Conservation (phyloP, 2,113 vertebrate genomes). For the Scolopax mira region DNA sequence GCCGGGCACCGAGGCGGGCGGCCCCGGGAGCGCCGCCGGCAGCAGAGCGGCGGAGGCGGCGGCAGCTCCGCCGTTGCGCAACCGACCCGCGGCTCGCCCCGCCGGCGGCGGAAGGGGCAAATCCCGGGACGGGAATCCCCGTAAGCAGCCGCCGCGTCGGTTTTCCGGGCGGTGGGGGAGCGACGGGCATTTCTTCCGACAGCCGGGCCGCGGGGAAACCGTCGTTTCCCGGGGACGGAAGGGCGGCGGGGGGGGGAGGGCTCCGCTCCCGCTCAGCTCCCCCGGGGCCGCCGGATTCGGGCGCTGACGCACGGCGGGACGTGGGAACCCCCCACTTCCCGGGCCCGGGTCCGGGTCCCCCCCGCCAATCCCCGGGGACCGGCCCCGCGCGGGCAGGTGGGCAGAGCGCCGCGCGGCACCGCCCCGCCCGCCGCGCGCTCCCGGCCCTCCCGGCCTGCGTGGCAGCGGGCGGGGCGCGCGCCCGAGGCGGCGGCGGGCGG, state of each 20-base stretch:
- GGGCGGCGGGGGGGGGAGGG: neutral
- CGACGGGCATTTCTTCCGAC: neutral
- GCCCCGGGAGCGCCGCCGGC: neutral
- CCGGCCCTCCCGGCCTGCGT: neutral
- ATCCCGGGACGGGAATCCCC: neutral
- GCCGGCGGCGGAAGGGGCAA: neutral
- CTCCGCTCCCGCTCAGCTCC: neutral
- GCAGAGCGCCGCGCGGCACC: neutral
- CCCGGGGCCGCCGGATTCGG: neutral
- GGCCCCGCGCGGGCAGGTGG: neutral
- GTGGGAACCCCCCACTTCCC: neutral
- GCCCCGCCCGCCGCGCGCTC: neutral
- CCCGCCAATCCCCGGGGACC: too few species aligned
- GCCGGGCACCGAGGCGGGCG: too few species aligned
- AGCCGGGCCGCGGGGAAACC: neutral
- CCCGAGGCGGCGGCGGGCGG: neutral
- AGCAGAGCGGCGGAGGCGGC: neutral
- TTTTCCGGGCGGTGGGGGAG: neutral
- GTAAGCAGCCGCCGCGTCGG: neutral
- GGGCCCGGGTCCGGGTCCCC: too few species aligned
- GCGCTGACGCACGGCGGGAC: slow-evolving; percentile 13
- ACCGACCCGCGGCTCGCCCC: neutral
- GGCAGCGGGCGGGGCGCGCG: neutral
- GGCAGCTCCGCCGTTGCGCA: neutral
- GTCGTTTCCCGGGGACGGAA: neutral